A percentile compares a stretch with the other conserved stretches of the same genome.
phyloP scores from a whole-genome alignment of 2,797 vertebrate genomes.

The Acanthurus leucopareius region DNA sequence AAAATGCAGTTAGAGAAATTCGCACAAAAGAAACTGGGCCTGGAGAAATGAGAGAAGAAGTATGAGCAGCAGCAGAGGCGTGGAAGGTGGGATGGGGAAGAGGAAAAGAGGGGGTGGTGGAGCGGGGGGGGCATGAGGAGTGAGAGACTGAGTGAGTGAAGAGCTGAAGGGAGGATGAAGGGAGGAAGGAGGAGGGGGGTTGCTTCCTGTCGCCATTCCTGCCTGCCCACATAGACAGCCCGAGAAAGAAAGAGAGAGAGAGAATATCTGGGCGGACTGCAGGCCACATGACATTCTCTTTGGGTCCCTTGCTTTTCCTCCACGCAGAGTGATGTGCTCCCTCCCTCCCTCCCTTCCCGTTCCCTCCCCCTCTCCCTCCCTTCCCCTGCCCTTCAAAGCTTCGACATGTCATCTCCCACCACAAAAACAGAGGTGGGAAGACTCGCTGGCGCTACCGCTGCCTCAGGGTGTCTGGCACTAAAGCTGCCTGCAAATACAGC shows the following conservation, averaged over 20 bases:
- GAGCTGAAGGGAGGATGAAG: slow-evolving; percentile 69
- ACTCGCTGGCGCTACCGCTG: slow-evolving; percentile 91
- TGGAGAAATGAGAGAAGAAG: slow-evolving; percentile 14
- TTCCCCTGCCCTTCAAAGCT: slow-evolving; percentile 89
- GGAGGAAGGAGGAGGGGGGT: slow-evolving; percentile 61
- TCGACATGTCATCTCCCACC: slow-evolving; percentile 91
- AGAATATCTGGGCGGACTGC: slow-evolving; percentile 84
- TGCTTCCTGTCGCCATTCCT: slow-evolving; percentile 87
- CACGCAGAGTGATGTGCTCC: slow-evolving; percentile 81
- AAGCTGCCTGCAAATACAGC: slow-evolving; percentile 90
- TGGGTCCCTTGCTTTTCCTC: slow-evolving; percentile 77
- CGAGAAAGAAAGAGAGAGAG: slow-evolving; percentile 71
- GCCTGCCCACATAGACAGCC: slow-evolving; percentile 87
- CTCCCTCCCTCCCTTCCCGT: slow-evolving; percentile 74
- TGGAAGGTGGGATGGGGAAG: slow-evolving; percentile 54
- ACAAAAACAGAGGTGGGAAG: slow-evolving; percentile 94
- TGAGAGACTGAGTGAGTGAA: slow-evolving; percentile 67
- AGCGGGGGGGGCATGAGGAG: slow-evolving; percentile 28
- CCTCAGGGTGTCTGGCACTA: slow-evolving; percentile 92
- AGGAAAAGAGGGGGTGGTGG: slow-evolving; percentile 47
- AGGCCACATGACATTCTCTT: slow-evolving; percentile 89
- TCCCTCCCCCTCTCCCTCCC: slow-evolving; percentile 80
- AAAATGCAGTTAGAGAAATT: slow-evolving; percentile 32
- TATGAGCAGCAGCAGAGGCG: neutral
- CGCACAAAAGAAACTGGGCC: slow-evolving; percentile 55